These are phyloP conservation scores for Podarcis siculus DNA, from an alignment of 2,797 vertebrate species.

Conservation along the genomic window DNA sequence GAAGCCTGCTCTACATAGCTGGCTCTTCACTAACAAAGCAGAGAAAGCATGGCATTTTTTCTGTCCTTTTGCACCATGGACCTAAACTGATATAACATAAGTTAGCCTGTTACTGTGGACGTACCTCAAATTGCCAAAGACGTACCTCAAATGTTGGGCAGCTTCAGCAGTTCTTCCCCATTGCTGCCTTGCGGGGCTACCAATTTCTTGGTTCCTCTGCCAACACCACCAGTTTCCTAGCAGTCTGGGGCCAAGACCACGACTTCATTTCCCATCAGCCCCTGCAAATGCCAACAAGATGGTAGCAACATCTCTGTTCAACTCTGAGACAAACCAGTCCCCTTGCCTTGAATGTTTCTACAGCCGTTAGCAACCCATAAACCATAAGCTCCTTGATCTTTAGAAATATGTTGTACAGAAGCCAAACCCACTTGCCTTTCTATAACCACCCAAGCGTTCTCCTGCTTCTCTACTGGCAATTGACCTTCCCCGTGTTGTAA, in stretches of 20 bases:
- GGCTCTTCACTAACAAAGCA: too few species aligned
- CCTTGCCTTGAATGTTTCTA: slow-evolving; percentile 18
- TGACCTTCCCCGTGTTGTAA: neutral
- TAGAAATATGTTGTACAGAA: slow-evolving; percentile 16
- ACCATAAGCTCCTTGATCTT: slow-evolving; percentile 12
- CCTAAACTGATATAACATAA: too few species aligned
- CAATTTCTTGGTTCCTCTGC: too few species aligned
- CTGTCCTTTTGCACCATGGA: too few species aligned
- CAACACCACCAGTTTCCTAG: neutral
- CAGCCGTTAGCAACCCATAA: neutral
- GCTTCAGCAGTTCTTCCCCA: too few species aligned
- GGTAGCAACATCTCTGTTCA: neutral
- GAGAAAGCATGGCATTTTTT: too few species aligned
- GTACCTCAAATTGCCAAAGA: too few species aligned
- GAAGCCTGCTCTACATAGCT: too few species aligned
- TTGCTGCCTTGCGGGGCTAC: too few species aligned
- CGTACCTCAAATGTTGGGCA: too few species aligned
- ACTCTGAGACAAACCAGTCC: slow-evolving; percentile 17
- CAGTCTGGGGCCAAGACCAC: slow-evolving; percentile 2
- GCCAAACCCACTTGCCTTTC: neutral
- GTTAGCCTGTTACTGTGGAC: too few species aligned
- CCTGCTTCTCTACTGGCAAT: slow-evolving; percentile 25
- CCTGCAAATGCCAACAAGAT: slow-evolving; percentile 3
- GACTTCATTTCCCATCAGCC: neutral
- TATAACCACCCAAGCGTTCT: neutral